Percentiles rank a stretch among this genome's conserved stretches.
phyloP scores from a whole-genome alignment of 2,113 vertebrate species.

The Tursiops truncatus region DNA sequence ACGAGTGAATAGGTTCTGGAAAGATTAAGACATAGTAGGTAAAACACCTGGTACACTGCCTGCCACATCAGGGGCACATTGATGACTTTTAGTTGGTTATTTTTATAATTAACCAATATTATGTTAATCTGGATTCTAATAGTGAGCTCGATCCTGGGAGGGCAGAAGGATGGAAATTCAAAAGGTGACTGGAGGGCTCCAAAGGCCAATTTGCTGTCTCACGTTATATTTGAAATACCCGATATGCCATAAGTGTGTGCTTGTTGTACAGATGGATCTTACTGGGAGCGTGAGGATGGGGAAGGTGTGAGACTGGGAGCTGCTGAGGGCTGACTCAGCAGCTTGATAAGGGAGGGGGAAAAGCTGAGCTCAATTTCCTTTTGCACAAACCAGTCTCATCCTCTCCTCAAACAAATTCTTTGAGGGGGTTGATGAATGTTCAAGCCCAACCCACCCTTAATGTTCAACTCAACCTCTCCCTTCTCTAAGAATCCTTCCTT shows the following conservation, averaged over 20 bases:
- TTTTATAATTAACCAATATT: neutral
- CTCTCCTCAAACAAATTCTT: neutral
- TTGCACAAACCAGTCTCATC: neutral
- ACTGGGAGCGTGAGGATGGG: accelerated
- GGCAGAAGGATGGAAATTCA: neutral
- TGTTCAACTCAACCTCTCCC: neutral
- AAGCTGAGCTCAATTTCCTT: neutral
- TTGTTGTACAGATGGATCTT: neutral
- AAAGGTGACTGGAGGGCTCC: neutral
- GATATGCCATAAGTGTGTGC: accelerated
- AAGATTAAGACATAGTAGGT: neutral
- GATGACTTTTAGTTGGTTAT: neutral
- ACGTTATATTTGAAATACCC: neutral
- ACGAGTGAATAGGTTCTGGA: neutral
- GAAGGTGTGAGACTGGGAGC: accelerated
- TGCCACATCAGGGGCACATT: neutral
- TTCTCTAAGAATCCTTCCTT: neutral
- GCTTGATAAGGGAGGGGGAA: neutral
- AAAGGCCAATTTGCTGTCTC: neutral
- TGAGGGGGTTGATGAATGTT: neutral
- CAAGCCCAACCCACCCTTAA: neutral
- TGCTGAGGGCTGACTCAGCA: neutral
- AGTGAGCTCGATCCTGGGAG: neutral
- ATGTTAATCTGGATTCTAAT: neutral
- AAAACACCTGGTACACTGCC: neutral